phyloP scores from a whole-genome alignment of 2,797 vertebrate species.

The Siniperca undulata region DNA sequence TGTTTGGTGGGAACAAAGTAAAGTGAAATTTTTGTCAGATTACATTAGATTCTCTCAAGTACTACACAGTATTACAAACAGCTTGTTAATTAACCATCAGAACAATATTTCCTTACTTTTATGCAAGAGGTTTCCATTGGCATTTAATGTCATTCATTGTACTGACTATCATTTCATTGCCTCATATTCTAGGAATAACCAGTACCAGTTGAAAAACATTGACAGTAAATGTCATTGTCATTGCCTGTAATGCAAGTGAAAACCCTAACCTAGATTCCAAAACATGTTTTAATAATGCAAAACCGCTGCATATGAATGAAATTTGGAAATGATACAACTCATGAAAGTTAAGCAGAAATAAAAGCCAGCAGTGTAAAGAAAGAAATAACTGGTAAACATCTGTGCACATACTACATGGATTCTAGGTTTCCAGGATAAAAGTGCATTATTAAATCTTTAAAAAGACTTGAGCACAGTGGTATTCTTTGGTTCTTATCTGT shows the following conservation, averaged over 20 bases:
- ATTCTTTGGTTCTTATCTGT: background rate
- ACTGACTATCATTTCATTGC: background rate
- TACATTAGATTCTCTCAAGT: no score
- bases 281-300: background rate
- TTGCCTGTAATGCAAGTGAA: no score
- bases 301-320: background rate
- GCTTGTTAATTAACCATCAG: no score
- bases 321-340: background rate
- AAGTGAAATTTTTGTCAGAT: no score
- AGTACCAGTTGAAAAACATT: background rate
- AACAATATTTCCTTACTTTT: no score
- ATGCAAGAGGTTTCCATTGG: no score
- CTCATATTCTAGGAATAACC: background rate
- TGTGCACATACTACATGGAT: background rate
- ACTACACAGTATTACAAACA: no score
- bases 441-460: background rate
- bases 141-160: background rate
- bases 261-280: background rate
- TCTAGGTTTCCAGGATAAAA: background rate
- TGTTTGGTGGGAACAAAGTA: no score
- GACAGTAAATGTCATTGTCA: no score
- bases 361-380: background rate
- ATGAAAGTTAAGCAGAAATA: background rate
- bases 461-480: background rate
- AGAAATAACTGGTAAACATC: background rate